Evolutionary conservation across 2,113 vertebrate genomes (phyloP), one percentile per base, ranked within the genome.

Genomic region (Catagonus wagneri): DNA sequence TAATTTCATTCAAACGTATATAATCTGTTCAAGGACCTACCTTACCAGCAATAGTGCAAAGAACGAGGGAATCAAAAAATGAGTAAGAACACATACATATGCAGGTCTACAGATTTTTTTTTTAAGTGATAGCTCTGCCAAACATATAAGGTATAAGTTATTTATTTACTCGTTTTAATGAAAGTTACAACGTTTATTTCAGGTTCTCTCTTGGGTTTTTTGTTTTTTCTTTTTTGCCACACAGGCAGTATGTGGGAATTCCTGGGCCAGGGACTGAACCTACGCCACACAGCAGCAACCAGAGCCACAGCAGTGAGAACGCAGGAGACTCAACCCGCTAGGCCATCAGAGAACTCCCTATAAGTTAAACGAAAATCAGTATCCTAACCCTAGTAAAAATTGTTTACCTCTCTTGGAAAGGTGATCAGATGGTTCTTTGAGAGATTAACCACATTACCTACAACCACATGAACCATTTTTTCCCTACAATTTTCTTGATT

Each of bases 401-500:
- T 9, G 32, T 92, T 92, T 58, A 56, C n/a, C 13, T 78, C 44
- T 79, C n/a, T 72, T 74, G 44, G 92, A 75, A 76, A 95, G 60
- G 12, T 29, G 50, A 87, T 61, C 0, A 1, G 34, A 65, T 76
- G 44, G 23, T 93, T 90, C 66, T 92, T n/a, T 85, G 44, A 80
- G 34, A 85, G 61, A 65, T 92, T 34, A 71, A 36, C 27, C 23
- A 69, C 36, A 12, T 91, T 96, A 96, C 56, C 94, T 97, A 69
- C 92, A 98, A 71, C 76, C 93, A 81, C 78, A 91, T 90, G 65
- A 65, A 60, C 63, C 65, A 50, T 97, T 98, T 98, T 97, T 93
- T 93, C 97, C 16, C 63, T 71, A 96, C 98, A 95, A 93, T 98
- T 98, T 98, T 96, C 78, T 97, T 76, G 93, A 93, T 96, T 92